phyloP scores from a whole-genome alignment of 2,797 vertebrate genomes.

The Heliangelus exortis region DNA sequence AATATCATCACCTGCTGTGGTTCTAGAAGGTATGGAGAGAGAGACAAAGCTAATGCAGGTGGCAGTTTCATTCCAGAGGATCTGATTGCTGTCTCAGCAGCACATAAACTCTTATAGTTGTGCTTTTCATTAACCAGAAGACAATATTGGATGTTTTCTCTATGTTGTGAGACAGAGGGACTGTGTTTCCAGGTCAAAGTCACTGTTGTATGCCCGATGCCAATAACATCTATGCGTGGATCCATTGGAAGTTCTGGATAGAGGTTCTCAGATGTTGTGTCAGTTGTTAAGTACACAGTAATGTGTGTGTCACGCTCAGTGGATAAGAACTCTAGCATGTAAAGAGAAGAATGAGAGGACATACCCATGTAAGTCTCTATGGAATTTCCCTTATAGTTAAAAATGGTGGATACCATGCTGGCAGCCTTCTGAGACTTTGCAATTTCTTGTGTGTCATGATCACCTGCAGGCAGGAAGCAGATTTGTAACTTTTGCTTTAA shows the following conservation, averaged over 20 bases:
- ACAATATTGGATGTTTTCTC: conserved; percentile 84
- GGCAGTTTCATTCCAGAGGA: conserved; percentile 48
- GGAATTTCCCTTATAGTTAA: conserved; percentile 83
- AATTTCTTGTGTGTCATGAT: not conserved
- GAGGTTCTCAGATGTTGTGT: conserved; percentile 72
- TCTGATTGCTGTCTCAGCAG: conserved; percentile 78
- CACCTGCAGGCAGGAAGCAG: conserved; percentile 43
- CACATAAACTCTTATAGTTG: conserved; percentile 88
- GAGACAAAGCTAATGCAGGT: not conserved
- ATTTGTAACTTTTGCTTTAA: not conserved
- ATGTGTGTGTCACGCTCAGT: conserved; percentile 82
- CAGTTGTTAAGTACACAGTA: conserved; percentile 82
- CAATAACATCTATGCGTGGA: conserved; percentile 82
- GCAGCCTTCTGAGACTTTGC: conserved; percentile 74
- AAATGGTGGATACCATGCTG: conserved; percentile 79
- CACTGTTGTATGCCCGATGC: conserved; percentile 87
- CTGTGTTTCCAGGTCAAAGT: conserved; percentile 89
- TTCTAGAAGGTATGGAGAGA: conserved; percentile 52
- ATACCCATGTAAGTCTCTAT: conserved; percentile 83
- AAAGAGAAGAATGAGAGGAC: conserved; percentile 78
- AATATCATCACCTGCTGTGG: conserved; percentile 63
- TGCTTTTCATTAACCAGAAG: conserved; percentile 85
- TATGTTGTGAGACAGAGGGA: conserved; percentile 72
- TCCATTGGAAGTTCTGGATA: conserved; percentile 86
- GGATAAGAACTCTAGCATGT: conserved; percentile 84